Evolutionary conservation across 37 sponge, comb jelly and placozoan species (phyloP), one percentile per base, ranked within the genome.

Genomic region (Geodia barretti): DNA sequence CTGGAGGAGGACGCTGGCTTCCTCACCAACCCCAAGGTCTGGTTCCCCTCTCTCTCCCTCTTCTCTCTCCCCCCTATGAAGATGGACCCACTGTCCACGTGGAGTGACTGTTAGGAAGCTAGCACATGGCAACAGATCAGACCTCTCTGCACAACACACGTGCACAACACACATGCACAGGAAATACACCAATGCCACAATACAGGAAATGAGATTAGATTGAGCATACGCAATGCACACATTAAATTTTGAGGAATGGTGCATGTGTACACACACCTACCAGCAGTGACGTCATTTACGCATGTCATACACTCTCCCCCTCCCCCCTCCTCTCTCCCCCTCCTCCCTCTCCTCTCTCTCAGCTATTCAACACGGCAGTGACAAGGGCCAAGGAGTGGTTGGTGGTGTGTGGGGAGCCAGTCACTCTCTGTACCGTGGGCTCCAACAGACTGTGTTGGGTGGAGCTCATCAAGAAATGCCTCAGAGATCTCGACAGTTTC

Each of bases 341-440:
- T 26, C n/a, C n/a, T n/a, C n/a, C n/a, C n/a, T n/a, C n/a, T n/a
- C 36, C 73, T 14, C 62, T 9, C 37, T 5, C 42, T 17, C 80
- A 96, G 97, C 42, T 96, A 63, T 96, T 96, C 85, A 93, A 93
- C 85, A 96, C 94, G 33, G 97, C 97, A 26, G 83, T 96, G 58
- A 96, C 94, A 1, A 70, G 97, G 47, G 94, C 97, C 47, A 77
- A 74, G 38, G 79, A 96, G 63, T 93, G 89, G 89, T 62, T 96
- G 80, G 41, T 91, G 0, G 82, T 96, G 36, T 89, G 93, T 26
- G 97, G 97, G n/a, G 92, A 96, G 24, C 92, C 97, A 19, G 38
- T 87, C 62, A 96, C 97, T 17, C 94, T 96, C 19, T 93, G 94
- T 74, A 83, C 91, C 1, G 89, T 96, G 8, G 97, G 97, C 17